Evolutionary conservation across 2,888 invertebrate species (phyloP).

Genomic region (Athalia cordata): DNA sequence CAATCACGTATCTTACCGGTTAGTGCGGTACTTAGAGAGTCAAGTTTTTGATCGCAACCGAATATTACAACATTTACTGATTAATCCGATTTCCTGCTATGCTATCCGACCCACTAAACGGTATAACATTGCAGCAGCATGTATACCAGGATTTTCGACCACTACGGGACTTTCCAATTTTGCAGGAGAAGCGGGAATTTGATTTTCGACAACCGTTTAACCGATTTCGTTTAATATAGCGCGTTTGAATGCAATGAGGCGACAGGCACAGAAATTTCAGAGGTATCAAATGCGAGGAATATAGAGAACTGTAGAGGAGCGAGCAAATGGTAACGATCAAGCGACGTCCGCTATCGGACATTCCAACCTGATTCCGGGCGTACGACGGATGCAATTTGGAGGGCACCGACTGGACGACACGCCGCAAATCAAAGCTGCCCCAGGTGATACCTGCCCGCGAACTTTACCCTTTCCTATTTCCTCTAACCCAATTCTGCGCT

Average conservation of each 20-base stretch:
- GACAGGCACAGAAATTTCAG: conserved; percentile 47
- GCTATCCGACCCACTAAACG: background rate
- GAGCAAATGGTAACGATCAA: conserved; percentile 47
- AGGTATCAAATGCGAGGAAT: conserved; percentile 42
- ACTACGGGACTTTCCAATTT: background rate
- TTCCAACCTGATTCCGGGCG: conserved; percentile 61
- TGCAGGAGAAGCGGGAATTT: conserved; percentile 45
- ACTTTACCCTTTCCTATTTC: conserved; percentile 35
- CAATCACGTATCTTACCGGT: no score
- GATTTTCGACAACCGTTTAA: conserved; percentile 48
- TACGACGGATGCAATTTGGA: conserved; percentile 62
- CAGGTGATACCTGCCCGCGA: conserved; percentile 45
- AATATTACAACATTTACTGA: background rate
- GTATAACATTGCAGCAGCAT: background rate
- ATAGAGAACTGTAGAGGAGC: conserved; percentile 49
- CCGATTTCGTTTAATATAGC: conserved; percentile 53
- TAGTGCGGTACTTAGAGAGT: background rate
- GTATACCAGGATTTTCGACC: background rate
- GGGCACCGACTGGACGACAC: conserved; percentile 43
- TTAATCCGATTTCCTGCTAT: background rate
- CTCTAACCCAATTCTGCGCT: conserved; percentile 12
- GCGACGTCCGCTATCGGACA: conserved; percentile 46
- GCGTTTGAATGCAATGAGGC: conserved; percentile 47
- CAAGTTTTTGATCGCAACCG: conserved; percentile 6
- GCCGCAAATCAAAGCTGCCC: conserved; percentile 65